A percentile compares a stretch with the other conserved stretches of the same genome.
phyloP scores from a whole-genome alignment of 2,113 vertebrate species.

The Ctenodactylus gundi region DNA sequence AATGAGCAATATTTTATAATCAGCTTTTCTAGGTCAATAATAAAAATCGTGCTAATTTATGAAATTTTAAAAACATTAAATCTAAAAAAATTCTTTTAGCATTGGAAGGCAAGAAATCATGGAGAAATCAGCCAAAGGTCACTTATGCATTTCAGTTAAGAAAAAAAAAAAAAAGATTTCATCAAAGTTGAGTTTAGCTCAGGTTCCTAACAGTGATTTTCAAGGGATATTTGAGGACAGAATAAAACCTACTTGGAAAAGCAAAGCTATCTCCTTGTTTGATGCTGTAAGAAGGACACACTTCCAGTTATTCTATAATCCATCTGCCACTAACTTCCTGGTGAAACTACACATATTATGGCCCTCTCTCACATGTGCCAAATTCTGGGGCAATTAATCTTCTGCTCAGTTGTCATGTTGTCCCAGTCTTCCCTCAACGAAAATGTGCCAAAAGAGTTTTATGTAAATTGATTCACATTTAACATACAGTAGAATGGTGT shows the following conservation, averaged over 20 bases:
- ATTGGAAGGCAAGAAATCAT: constrained; percentile 43
- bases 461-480: constrained; percentile 5
- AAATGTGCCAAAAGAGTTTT: constrained; percentile 23
- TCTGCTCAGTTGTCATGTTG: not conserved
- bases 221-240: constrained; percentile 58
- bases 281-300: not conserved
- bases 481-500: constrained; percentile 18
- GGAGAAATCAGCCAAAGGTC: constrained; percentile 40
- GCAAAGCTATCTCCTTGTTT: not conserved
- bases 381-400: constrained; percentile 27
- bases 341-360: not conserved
- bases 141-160: constrained; percentile 50
- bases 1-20: constrained; percentile 49
- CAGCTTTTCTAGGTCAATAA: constrained; percentile 35
- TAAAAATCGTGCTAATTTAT: not conserved
- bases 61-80: constrained; percentile 28
- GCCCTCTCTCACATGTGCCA: not conserved
- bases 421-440: not conserved
- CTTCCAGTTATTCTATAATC: not conserved
- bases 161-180: too few species aligned
- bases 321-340: constrained; percentile 21
- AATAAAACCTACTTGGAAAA: constrained; percentile 23
- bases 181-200: constrained; percentile 43
- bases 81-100: not conserved
- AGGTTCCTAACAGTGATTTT: constrained; percentile 47